Percentiles rank a stretch among this genome's conserved stretches.
Evolutionary conservation across 2,113 vertebrate species (phyloP).

Genomic region (Acanthisitta chloris): DNA sequence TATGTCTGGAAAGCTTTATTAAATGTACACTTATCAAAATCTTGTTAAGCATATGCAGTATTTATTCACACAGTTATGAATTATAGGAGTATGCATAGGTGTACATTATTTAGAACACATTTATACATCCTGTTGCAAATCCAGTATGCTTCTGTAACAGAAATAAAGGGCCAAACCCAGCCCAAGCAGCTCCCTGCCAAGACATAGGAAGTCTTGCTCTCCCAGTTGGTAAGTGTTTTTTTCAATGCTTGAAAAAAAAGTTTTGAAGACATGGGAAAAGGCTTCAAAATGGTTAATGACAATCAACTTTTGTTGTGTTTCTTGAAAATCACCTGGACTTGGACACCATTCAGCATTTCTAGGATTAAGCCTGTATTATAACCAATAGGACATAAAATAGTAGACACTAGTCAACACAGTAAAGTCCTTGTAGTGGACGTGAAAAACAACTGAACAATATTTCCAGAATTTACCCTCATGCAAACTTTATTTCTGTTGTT

Average conservation of each 20-base stretch:
- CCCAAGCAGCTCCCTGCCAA: neutral
- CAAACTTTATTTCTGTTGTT: neutral
- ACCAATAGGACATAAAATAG: neutral
- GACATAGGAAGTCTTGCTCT: neutral
- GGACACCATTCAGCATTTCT: neutral
- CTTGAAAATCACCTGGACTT: neutral
- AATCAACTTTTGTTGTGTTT: neutral
- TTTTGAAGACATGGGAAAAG: neutral
- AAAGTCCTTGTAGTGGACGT: rapidly evolving
- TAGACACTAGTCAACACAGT: neutral
- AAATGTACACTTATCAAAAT: neutral
- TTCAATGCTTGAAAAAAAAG: neutral
- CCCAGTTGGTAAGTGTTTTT: neutral
- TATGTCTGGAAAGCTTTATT: neutral
- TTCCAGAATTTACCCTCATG: neutral
- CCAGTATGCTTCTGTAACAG: neutral
- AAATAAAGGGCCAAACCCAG: neutral
- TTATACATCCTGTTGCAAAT: neutral
- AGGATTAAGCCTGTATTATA: neutral
- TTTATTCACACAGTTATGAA: neutral
- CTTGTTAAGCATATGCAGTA: neutral
- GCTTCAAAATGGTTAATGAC: neutral
- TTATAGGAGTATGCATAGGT: neutral
- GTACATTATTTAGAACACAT: neutral
- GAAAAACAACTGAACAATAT: neutral